A percentile compares a stretch with the other conserved stretches of the same genome.
Conservation (phyloP, 2,797 vertebrate genomes). For the Anisognathus igniventris region DNA sequence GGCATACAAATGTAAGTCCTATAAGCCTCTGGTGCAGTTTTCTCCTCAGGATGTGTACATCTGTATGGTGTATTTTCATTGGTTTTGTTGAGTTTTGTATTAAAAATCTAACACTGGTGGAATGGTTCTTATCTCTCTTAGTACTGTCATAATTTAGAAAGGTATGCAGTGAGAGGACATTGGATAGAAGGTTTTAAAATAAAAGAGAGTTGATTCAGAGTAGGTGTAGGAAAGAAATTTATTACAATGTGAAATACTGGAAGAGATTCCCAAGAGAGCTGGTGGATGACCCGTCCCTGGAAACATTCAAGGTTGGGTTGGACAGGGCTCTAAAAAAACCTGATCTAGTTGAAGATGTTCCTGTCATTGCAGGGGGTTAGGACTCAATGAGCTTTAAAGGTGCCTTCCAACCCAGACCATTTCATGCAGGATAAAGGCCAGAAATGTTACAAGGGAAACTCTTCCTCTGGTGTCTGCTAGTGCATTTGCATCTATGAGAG, state of each 20-base stretch:
- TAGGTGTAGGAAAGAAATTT: background rate
- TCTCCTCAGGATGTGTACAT: background rate
- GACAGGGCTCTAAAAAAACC: background rate
- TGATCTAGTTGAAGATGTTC: background rate
- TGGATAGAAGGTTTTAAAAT: background rate
- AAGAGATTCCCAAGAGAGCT: background rate
- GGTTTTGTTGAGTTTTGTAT: background rate
- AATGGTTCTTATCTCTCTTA: background rate
- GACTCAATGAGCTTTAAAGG: background rate
- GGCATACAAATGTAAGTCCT: background rate
- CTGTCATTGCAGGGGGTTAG: background rate
- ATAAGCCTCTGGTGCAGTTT: fast-evolving
- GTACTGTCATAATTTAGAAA: background rate
- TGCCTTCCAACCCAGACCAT: background rate
- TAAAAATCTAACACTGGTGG: background rate
- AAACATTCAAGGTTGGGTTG: background rate
- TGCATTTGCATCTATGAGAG: background rate
- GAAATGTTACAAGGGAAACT: background rate
- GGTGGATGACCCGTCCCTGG: background rate
- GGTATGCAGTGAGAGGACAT: background rate
- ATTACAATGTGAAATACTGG: background rate
- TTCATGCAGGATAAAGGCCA: background rate
- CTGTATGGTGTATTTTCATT: background rate
- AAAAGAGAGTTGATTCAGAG: background rate
- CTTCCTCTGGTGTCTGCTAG: background rate